Conservation (phyloP, 2,797 vertebrate genomes). For the Urocyon cinereoargenteus region DNA sequence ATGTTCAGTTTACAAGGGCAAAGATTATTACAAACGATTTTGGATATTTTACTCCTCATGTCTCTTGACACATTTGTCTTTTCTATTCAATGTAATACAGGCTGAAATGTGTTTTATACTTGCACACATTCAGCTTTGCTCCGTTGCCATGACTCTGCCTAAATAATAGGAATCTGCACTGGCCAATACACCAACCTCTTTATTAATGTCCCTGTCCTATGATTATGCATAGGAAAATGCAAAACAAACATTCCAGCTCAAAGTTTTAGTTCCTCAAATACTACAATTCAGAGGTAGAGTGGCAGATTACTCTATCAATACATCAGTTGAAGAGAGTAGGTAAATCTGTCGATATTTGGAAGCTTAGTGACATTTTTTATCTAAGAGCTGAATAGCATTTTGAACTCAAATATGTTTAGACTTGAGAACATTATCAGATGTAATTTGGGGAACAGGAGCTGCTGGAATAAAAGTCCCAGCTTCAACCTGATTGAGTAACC, state of each 20-base stretch:
- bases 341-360: constrained; percentile 78
- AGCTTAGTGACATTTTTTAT: constrained; percentile 85
- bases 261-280: constrained; percentile 79
- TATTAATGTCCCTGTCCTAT: constrained; percentile 77
- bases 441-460: constrained; percentile 82
- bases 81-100: constrained; percentile 32
- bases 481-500: constrained; percentile 87
- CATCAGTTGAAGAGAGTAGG: constrained; percentile 73
- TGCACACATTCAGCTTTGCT: constrained; percentile 27
- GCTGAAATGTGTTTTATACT: neutral
- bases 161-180: constrained; percentile 61
- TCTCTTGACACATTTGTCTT: constrained; percentile 35
- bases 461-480: constrained; percentile 82
- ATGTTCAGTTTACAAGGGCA: neutral
- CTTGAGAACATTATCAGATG: constrained; percentile 87
- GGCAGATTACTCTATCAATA: constrained; percentile 76
- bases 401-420: constrained; percentile 87
- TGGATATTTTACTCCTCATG: neutral
- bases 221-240: constrained; percentile 83
- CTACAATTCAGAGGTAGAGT: constrained; percentile 62
- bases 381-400: constrained; percentile 84
- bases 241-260: constrained; percentile 78
- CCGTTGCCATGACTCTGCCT: constrained; percentile 64
- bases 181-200: constrained; percentile 69
- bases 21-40: neutral